These are phyloP conservation scores for Stenoptilia bipunctidactyla DNA, from an alignment of 2,888 invertebrate genomes.

Conservation along the genomic window DNA sequence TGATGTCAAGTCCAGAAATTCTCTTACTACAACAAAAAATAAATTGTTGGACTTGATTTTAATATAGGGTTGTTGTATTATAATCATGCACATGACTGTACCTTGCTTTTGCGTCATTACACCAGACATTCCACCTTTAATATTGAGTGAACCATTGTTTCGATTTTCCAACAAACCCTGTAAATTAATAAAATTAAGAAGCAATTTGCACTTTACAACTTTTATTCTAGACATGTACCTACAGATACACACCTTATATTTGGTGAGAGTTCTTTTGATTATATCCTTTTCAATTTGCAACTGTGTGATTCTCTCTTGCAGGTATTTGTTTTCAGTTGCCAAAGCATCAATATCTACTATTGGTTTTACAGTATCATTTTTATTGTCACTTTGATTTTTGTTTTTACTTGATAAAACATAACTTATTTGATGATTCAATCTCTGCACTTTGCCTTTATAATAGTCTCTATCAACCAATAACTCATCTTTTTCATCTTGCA, in stretches of 20 bases:
- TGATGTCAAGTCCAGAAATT: conserved; percentile 76
- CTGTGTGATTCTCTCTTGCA: conserved; percentile 85
- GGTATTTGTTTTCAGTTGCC: conserved; percentile 85
- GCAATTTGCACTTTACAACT: neutral
- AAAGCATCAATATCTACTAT: conserved; percentile 85
- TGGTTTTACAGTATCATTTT: conserved; percentile 40
- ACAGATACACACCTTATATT: conserved; percentile 75
- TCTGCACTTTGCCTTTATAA: conserved; percentile 85
- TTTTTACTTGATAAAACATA: conserved; percentile 68
- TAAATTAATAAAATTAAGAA: conserved; percentile 21
- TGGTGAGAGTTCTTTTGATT: conserved; percentile 77
- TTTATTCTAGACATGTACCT: too few relatives aligned
- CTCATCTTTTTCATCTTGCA: conserved; percentile 89
- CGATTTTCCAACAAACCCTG: conserved; percentile 80
- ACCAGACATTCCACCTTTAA: conserved; percentile 77
- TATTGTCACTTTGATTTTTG: conserved; percentile 36
- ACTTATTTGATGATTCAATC: conserved; percentile 84
- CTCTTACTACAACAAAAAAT: conserved; percentile 72
- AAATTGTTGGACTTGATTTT: neutral
- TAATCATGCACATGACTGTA: conserved; percentile 28
- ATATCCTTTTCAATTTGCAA: conserved; percentile 84
- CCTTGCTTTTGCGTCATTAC: conserved; percentile 86
- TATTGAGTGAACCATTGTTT: conserved; percentile 77
- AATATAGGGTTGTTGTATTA: neutral
- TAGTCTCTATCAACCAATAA: conserved; percentile 84